Evolutionary conservation across 2,797 vertebrate species (phyloP).

Genomic region (Anguilla marmorata): DNA sequence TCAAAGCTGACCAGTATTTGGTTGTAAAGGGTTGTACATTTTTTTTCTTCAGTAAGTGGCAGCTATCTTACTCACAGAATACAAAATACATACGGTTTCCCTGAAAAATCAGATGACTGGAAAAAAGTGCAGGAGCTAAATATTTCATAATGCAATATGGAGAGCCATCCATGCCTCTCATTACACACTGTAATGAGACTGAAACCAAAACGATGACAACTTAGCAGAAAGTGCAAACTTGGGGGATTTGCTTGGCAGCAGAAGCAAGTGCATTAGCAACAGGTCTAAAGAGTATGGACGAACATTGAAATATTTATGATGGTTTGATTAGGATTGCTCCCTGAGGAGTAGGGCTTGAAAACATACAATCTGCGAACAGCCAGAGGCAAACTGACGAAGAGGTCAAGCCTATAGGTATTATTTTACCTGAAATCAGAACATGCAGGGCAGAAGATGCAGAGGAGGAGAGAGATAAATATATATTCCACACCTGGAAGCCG

Average conservation of each 20-base stretch:
- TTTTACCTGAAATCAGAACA: conserved; percentile 84
- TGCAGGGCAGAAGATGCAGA: conserved; percentile 66
- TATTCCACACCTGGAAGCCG: conserved; percentile 69
- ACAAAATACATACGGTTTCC: conserved; percentile 42
- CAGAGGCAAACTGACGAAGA: conserved; percentile 76
- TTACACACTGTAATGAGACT: conserved; percentile 56
- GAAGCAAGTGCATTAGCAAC: conserved; percentile 58
- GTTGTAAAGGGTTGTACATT: conserved; percentile 16
- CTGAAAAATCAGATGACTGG: conserved; percentile 41
- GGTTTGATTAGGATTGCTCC: conserved; percentile 80
- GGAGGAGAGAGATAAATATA: conserved; percentile 47
- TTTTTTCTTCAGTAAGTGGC: neutral
- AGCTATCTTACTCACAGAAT: conserved; percentile 18
- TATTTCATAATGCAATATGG: conserved; percentile 57
- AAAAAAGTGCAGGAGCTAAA: conserved; percentile 49
- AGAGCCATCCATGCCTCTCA: conserved; percentile 49
- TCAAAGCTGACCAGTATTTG: conserved; percentile 18
- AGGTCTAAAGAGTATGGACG: conserved; percentile 65
- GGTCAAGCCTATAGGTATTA: conserved; percentile 83
- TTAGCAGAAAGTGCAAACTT: conserved; percentile 61
- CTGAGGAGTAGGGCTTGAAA: conserved; percentile 75
- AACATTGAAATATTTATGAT: conserved; percentile 87
- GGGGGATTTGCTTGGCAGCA: conserved; percentile 53
- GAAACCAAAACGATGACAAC: conserved; percentile 62
- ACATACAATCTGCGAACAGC: conserved; percentile 78